phyloP scores from a whole-genome alignment of 1,140 invertebrate genomes.

The Drosophila obscura region DNA sequence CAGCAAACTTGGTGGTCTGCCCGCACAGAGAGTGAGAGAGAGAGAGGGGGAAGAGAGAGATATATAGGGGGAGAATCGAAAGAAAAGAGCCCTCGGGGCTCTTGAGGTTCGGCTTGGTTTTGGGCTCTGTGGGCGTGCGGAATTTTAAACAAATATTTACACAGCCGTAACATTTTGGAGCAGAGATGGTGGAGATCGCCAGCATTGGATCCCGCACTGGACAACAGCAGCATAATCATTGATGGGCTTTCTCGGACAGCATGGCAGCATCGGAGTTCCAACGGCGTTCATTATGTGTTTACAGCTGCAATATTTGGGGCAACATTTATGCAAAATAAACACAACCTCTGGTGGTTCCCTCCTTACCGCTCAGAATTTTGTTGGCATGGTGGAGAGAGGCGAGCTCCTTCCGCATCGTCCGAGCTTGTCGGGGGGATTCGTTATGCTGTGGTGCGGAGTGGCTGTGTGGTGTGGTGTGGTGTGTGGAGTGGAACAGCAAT shows the following conservation, averaged over 20 bases:
- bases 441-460: conserved; percentile 41
- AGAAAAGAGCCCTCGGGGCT: conserved; percentile 28
- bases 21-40: conserved; percentile 15
- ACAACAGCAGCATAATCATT: conserved; percentile 47
- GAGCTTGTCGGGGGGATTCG: conserved; percentile 33
- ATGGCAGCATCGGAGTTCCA: conserved; percentile 29
- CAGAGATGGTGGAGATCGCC: conserved; percentile 7
- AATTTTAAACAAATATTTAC: conserved; percentile 81
- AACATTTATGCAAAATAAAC: conserved; percentile 83
- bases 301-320: conserved; percentile 82
- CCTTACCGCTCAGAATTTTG: not conserved
- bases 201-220: conserved; percentile 26
- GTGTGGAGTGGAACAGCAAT: conserved; percentile 48
- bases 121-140: conserved; percentile 58
- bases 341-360: not conserved
- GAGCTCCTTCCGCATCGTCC: conserved; percentile 28
- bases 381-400: no score
- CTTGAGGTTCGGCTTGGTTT: conserved; percentile 23
- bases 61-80: conserved; percentile 1
- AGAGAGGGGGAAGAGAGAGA: conserved; percentile 14
- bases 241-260: conserved; percentile 24
- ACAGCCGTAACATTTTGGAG: conserved; percentile 61
- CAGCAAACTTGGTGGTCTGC: conserved; percentile 65
- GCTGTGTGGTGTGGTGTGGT: conserved; percentile 34
- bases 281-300: conserved; percentile 73